Evolutionary conservation across 2,888 invertebrate species (phyloP).

Genomic region (Stratiomys singularior): DNA sequence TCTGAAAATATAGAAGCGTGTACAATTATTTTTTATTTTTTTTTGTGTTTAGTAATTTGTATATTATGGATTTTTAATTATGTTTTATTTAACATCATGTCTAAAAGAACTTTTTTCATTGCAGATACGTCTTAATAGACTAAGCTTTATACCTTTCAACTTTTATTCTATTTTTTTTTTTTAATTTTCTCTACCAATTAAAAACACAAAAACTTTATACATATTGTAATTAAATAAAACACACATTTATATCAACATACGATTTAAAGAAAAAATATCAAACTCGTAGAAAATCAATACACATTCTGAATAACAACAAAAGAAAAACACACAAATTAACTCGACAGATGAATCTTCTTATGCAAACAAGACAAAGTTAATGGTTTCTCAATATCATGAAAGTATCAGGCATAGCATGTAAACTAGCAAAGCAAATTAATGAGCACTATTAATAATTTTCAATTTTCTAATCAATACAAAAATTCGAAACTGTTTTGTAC

Average conservation of each 20-base stretch:
- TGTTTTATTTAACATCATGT: background rate
- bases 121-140: background rate
- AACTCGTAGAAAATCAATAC: too few species aligned
- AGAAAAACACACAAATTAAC: conserved; percentile 4
- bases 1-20: background rate
- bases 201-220: background rate
- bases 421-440: background rate
- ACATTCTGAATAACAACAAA: background rate
- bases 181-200: background rate
- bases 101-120: background rate
- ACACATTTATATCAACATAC: too few species aligned
- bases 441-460: background rate
- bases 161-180: background rate
- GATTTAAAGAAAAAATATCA: too few species aligned
- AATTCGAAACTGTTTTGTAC: conserved; percentile 16
- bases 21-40: conserved; percentile 6
- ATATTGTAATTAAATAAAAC: background rate
- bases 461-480: conserved; percentile 18
- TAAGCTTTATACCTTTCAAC: too few species aligned
- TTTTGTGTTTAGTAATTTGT: conserved; percentile 35
- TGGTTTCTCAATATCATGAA: conserved; percentile 37
- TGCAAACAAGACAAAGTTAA: conserved; percentile 1
- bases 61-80: conserved; percentile 41
- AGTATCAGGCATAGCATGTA: conserved; percentile 20
- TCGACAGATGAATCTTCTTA: conserved; percentile 3